These are phyloP conservation scores for Poeciliopsis presidionis DNA, from an alignment of 2,797 vertebrate genomes.

Conservation along the genomic window DNA sequence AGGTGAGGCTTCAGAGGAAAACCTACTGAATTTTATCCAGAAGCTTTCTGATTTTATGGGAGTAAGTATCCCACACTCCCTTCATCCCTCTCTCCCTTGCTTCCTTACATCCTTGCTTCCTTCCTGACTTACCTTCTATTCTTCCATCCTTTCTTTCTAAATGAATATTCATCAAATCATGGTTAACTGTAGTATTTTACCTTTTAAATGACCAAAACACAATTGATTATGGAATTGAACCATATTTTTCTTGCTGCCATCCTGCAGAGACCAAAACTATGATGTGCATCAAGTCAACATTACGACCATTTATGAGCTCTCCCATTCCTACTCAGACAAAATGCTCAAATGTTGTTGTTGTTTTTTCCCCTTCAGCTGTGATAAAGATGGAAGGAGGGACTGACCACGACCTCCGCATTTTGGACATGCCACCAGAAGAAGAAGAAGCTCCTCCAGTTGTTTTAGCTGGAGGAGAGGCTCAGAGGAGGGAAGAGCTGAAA, in stretches of 20 bases:
- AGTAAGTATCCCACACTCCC: background rate
- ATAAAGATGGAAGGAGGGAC: conserved; percentile 97
- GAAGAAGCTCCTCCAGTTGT: conserved; percentile 76
- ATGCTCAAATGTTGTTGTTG: no score
- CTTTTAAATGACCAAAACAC: background rate
- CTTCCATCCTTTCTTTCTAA: background rate
- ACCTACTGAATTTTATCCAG: background rate
- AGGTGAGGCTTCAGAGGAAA: conserved; percentile 70
- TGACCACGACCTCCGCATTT: conserved; percentile 88
- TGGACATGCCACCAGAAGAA: conserved; percentile 88
- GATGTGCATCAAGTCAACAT: background rate
- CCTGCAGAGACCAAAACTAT: background rate
- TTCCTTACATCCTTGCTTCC: no score
- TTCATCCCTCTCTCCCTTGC: no score
- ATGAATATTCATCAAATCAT: background rate
- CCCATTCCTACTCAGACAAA: background rate
- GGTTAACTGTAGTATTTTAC: background rate
- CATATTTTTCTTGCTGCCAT: background rate
- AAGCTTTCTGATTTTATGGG: background rate
- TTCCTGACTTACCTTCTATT: no score
- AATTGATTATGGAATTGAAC: background rate
- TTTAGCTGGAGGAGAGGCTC: conserved; percentile 69
- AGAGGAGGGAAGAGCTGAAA: conserved; percentile 84
- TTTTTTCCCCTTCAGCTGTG: conserved; percentile 78
- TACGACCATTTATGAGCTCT: background rate